These are phyloP conservation scores for Vombatus ursinus DNA, from an alignment of 2,113 vertebrate species.

Conservation along the genomic window DNA sequence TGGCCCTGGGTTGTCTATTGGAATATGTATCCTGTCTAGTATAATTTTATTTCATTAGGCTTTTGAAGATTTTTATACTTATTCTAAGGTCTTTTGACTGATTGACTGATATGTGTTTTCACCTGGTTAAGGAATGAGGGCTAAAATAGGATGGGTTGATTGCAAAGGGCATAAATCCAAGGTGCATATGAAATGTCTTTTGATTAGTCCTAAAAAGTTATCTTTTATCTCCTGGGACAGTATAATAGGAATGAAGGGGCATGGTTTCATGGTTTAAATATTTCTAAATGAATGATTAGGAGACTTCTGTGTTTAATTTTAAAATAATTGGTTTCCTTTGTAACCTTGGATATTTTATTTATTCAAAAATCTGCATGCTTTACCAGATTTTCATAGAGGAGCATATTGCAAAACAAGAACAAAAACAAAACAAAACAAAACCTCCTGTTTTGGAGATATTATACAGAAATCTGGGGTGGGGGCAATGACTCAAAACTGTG, in stretches of 20 bases:
- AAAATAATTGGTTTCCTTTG: neutral
- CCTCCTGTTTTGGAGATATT: neutral
- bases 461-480: neutral
- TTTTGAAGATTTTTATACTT: neutral
- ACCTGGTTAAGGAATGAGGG: neutral
- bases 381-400: neutral
- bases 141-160: neutral
- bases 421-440: neutral
- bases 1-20: conserved; percentile 12
- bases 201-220: neutral
- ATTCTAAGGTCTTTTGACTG: neutral
- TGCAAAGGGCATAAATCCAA: neutral
- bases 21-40: neutral
- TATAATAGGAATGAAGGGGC: neutral
- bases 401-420: no score
- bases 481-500: neutral
- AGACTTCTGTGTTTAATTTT: neutral
- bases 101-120: neutral
- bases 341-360: neutral
- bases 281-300: neutral
- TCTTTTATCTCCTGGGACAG: neutral
- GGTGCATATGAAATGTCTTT: neutral
- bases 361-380: neutral
- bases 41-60: neutral
- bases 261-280: neutral